Evolutionary conservation across 1,140 invertebrate genomes (phyloP).

Genomic region (Drosophila simulans): DNA sequence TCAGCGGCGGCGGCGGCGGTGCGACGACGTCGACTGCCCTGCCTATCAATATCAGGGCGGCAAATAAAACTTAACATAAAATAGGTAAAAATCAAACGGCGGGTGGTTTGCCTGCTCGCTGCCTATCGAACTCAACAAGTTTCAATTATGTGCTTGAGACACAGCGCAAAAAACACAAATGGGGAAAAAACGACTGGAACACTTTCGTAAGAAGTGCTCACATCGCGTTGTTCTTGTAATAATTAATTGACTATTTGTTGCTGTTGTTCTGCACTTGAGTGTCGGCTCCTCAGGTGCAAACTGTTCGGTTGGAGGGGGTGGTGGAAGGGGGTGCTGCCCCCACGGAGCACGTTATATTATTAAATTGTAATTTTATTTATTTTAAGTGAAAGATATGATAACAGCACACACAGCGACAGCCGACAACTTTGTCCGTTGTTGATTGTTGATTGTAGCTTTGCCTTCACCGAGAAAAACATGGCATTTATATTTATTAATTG

Average conservation of each 20-base stretch:
- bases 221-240: slow-evolving; percentile 65
- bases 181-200: slow-evolving; percentile 52
- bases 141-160: slow-evolving; percentile 78
- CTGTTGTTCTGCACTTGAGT: slow-evolving; percentile 68
- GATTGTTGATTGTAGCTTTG: slow-evolving; percentile 42
- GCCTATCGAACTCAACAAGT: slow-evolving; percentile 73
- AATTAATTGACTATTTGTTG: slow-evolving; percentile 82
- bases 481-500: neutral
- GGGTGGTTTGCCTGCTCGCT: neutral
- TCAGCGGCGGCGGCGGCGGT: slow-evolving; percentile 30
- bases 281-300: slow-evolving; percentile 50
- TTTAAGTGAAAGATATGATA: slow-evolving; percentile 82
- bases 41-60: slow-evolving; percentile 69
- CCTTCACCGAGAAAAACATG: slow-evolving; percentile 24
- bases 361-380: slow-evolving; percentile 82
- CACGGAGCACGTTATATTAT: slow-evolving; percentile 63
- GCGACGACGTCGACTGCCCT: neutral
- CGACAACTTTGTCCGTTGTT: slow-evolving; percentile 38
- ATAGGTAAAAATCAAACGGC: slow-evolving; percentile 62
- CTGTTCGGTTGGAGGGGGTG: neutral
- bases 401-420: slow-evolving; percentile 44
- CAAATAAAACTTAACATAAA: slow-evolving; percentile 81
- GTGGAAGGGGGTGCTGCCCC: too few relatives aligned
- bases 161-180: slow-evolving; percentile 36
- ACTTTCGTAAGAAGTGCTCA: slow-evolving; percentile 76